Evolutionary conservation across 2,888 invertebrate species (phyloP), one percentile per base, ranked within the genome.

Genomic region (Belgica antarctica): DNA sequence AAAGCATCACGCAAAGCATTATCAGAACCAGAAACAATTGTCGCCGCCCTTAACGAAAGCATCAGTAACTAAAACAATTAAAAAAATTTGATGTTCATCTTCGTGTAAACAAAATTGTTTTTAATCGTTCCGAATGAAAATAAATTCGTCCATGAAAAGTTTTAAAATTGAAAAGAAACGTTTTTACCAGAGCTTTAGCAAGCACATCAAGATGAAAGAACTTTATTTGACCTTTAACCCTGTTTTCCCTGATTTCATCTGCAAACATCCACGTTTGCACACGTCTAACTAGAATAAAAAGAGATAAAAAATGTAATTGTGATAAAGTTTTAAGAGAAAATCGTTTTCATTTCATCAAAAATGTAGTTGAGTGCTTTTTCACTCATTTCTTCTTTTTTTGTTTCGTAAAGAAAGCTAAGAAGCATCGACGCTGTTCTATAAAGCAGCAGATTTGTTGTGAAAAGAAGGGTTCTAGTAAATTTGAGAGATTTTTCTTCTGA

Each of bases 251-350:
- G 7, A 31, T 31, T 5, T 31, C 34, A 22, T 19, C 52, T n/a
- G n/a, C 12, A 52, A 41, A 52, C n/a, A 19, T 52, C 52, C 17
- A 52, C 17, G 22, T 22, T 52, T 59, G 25, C 27, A 25, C 59
- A 25, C 59, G 27, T 59, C 15, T 27, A 59, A 59, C 27, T 59
- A 59, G 59, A 27, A n/a, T 59, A 59, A 59, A 59, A 19, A 5
- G 5, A 46, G 17, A 46, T 7, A 15, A 46, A 27, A 59, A 59
- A 59, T 59, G 59, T 59, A 59, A 59, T 59, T 59, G 59, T 59
- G 59, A 59, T 59, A 59, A 59, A 59, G 27, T 27, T 27, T 24
- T 59, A 59, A 59, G 59, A 52, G 52, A 59, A 59, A 59, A 25
- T 59, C 59, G 59, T 59, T 59, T 59, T 19, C n/a, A n/a, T n/a